Percentiles rank a stretch among this genome's conserved stretches.
Evolutionary conservation across 2,888 invertebrate species (phyloP).

Genomic region (Coelogynopora nodosa): DNA sequence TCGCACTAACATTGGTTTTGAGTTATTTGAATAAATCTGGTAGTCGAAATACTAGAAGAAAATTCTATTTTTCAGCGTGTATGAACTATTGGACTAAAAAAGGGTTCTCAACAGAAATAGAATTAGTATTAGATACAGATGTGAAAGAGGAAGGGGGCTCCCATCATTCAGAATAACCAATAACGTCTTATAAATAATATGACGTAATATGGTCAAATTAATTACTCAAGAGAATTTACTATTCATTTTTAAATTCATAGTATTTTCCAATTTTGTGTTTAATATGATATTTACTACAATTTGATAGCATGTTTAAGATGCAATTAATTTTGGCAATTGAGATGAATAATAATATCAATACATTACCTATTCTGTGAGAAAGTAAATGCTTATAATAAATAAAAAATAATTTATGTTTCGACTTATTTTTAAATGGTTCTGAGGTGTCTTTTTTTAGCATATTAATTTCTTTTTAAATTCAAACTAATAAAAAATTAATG

Average conservation of each 20-base stretch:
- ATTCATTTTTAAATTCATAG: background rate
- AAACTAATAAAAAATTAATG: background rate
- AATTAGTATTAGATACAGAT: background rate
- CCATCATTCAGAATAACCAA: background rate
- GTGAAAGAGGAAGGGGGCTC: background rate
- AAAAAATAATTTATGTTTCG: background rate
- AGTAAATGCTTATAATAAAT: background rate
- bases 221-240: no score
- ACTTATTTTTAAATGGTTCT: background rate
- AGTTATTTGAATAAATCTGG: background rate
- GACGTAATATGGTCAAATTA: no score
- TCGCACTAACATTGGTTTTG: background rate
- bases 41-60: background rate
- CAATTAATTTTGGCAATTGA: background rate
- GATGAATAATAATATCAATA: background rate
- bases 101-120: background rate
- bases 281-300: background rate
- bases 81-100: background rate
- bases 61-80: background rate
- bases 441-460: background rate
- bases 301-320: background rate
- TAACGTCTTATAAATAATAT: no score
- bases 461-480: background rate
- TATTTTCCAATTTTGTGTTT: background rate
- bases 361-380: background rate